Evolutionary conservation across 2,797 vertebrate genomes (phyloP).

Genomic region (Sebastes wilsoni): DNA sequence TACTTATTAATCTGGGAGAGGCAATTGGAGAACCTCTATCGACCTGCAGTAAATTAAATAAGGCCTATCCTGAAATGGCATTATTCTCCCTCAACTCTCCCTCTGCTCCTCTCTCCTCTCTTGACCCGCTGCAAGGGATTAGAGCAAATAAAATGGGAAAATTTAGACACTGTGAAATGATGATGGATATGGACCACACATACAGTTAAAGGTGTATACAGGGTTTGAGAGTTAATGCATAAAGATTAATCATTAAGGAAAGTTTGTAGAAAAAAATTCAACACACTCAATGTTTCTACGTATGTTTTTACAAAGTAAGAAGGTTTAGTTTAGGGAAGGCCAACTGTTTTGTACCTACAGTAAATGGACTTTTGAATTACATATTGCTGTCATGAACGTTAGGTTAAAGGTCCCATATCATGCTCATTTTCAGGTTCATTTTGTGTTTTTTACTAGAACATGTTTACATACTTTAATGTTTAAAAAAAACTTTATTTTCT

Average conservation of each 20-base stretch:
- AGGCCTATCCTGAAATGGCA: conserved; percentile 84
- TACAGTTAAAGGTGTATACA: conserved; percentile 35
- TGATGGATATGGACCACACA: conserved; percentile 75
- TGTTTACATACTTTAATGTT: no score
- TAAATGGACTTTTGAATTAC: background rate
- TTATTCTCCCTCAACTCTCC: conserved; percentile 81
- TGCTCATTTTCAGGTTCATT: no score
- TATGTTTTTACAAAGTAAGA: background rate
- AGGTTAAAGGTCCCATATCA: no score
- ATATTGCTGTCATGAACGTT: background rate
- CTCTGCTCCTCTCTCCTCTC: conserved; percentile 65
- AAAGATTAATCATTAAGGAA: conserved; percentile 37
- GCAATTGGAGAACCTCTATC: conserved; percentile 87
- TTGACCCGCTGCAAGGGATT: conserved; percentile 71
- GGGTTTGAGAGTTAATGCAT: conserved; percentile 15
- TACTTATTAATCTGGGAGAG: conserved; percentile 87
- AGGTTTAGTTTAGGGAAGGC: background rate
- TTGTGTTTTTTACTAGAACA: no score
- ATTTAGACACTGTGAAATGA: conserved; percentile 71
- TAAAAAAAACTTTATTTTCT: no score
- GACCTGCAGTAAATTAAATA: conserved; percentile 88
- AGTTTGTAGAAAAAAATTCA: background rate
- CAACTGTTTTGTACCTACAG: background rate
- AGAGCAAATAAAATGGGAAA: conserved; percentile 76
- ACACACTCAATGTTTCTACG: background rate